Conservation (phyloP, 2,113 vertebrate genomes). For the Cisticola juncidis region DNA sequence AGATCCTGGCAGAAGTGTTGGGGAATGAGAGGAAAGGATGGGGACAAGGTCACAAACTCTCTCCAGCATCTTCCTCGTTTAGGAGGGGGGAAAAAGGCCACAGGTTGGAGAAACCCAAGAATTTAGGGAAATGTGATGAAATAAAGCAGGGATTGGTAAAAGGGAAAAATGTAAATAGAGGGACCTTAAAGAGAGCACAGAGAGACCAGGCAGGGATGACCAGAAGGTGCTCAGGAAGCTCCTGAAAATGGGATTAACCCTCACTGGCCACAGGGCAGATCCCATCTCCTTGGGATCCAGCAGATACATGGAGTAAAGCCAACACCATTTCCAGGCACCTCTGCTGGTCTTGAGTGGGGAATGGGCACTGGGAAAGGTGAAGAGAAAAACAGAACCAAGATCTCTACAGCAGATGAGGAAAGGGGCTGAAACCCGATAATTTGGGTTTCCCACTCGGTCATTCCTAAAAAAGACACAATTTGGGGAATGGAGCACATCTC, state of each 20-base stretch:
- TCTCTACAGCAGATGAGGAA: not conserved
- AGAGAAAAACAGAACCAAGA: not conserved
- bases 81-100: not conserved
- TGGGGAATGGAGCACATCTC: not conserved
- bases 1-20: not conserved
- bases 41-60: not conserved
- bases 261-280: accelerated
- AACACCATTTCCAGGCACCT: not conserved
- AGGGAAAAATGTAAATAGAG: not conserved
- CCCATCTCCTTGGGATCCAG: not conserved
- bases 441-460: accelerated
- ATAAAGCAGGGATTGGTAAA: not conserved
- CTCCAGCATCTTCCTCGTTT: not conserved
- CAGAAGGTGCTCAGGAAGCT: not conserved
- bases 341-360: not conserved
- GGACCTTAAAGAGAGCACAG: not conserved
- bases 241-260: not conserved
- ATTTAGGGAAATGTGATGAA: not conserved
- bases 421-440: accelerated
- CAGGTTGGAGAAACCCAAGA: not conserved
- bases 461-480: not conserved
- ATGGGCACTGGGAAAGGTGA: not conserved
- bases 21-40: not conserved
- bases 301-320: not conserved
- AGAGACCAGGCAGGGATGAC: not conserved